phyloP scores from a whole-genome alignment of 2,888 invertebrate species.

The Eremobia ochroleuca region DNA sequence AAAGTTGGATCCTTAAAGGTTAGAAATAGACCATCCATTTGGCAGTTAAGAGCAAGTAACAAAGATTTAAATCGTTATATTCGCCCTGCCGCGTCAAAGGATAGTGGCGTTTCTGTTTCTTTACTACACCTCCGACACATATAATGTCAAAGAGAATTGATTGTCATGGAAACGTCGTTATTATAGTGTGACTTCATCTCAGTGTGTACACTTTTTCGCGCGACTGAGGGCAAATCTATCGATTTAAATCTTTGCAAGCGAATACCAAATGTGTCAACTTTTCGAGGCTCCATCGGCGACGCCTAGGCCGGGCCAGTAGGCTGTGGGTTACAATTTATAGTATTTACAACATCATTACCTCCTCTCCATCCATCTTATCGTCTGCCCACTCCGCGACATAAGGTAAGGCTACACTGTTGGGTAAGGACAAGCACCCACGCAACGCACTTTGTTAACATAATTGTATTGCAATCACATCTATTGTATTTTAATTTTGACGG shows the following conservation, averaged over 20 bases:
- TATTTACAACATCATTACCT: constrained; percentile 40
- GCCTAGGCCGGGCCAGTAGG: neutral
- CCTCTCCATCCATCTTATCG: constrained; percentile 48
- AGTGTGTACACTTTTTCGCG: no score
- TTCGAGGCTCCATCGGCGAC: neutral
- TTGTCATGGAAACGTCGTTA: no score
- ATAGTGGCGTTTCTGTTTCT: no score
- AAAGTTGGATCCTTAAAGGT: neutral
- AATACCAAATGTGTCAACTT: neutral
- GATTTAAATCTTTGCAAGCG: neutral
- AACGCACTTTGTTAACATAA: constrained; percentile 31
- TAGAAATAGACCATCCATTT: neutral
- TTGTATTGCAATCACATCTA: constrained; percentile 50
- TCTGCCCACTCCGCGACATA: constrained; percentile 52
- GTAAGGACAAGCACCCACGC: constrained; percentile 59
- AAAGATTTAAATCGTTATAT: neutral
- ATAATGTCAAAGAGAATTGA: no score
- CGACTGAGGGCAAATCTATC: neutral
- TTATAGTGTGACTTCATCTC: no score
- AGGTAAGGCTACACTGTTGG: constrained; percentile 33
- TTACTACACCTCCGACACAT: no score
- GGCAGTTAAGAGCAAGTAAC: neutral
- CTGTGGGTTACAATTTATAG: constrained; percentile 33
- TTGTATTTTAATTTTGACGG: constrained; percentile 62
- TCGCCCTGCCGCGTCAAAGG: neutral